Evolutionary conservation across 1,140 invertebrate genomes (phyloP).

Genomic region (Temnothorax longispinosus): DNA sequence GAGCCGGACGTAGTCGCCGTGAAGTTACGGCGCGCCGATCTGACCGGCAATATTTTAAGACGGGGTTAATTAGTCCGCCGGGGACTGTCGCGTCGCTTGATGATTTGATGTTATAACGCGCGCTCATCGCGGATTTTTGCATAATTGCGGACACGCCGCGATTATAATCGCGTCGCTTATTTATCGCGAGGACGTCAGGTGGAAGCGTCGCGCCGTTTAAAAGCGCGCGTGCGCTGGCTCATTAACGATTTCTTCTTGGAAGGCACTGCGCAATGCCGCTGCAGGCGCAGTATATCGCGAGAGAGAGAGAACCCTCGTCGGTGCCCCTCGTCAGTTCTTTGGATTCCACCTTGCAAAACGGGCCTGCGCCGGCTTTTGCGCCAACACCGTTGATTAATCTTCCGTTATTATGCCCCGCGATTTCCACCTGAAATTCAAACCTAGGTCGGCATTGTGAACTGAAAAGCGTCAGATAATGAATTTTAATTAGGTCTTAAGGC

Average conservation of each 20-base stretch:
- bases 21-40: slow-evolving; percentile 25
- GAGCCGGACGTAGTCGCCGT: not conserved
- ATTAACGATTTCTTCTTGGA: slow-evolving; percentile 58
- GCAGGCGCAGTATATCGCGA: slow-evolving; percentile 39
- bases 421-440: slow-evolving; percentile 47
- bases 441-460: slow-evolving; percentile 34
- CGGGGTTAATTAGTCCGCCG: slow-evolving; percentile 54
- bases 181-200: slow-evolving; percentile 56
- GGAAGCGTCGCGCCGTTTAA: slow-evolving; percentile 54
- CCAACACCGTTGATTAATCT: slow-evolving; percentile 52
- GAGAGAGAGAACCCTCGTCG: not conserved
- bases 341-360: slow-evolving; percentile 46
- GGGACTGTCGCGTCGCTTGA: slow-evolving; percentile 3
- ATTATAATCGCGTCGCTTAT: slow-evolving; percentile 59
- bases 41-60: slow-evolving; percentile 48
- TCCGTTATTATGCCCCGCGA: slow-evolving; percentile 30
- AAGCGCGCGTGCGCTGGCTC: slow-evolving; percentile 55
- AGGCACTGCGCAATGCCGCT: slow-evolving; percentile 45
- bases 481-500: slow-evolving; percentile 61
- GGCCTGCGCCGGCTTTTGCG: not conserved
- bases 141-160: slow-evolving; percentile 51
- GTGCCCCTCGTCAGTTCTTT: slow-evolving; percentile 40
- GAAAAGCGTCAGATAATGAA: slow-evolving; percentile 61
- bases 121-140: slow-evolving; percentile 38
- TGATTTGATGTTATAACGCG: slow-evolving; percentile 1